phyloP scores from a whole-genome alignment of 2,113 vertebrate genomes.

The Toxostoma redivivum region DNA sequence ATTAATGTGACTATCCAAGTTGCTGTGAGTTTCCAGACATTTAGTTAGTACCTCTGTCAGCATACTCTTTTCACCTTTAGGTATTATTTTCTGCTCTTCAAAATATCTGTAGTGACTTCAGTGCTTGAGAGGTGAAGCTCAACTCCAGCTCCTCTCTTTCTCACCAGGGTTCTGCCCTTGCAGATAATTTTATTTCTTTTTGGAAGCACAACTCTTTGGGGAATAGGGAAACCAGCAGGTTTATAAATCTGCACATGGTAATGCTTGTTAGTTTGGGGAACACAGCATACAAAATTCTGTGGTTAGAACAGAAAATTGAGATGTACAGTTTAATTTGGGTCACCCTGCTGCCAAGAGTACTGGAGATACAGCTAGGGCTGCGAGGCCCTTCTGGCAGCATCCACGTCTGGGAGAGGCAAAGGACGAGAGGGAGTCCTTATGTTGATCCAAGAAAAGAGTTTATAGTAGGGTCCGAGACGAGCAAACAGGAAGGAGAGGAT shows the following conservation, averaged over 20 bases:
- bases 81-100: neutral
- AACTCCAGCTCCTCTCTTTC: neutral
- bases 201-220: neutral
- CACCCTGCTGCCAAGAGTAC: neutral
- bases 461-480: no score
- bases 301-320: neutral
- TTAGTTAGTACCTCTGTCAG: neutral
- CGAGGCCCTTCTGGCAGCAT: no score
- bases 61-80: neutral
- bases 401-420: no score
- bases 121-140: neutral
- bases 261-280: neutral
- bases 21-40: neutral
- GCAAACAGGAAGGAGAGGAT: no score
- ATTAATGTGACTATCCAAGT: neutral
- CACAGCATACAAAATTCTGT: neutral
- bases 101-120: rapidly evolving
- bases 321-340: neutral
- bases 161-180: neutral
- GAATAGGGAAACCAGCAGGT: neutral
- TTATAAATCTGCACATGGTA: neutral
- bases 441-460: no score
- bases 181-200: neutral
- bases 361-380: no score
- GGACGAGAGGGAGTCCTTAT: no score